Evolutionary conservation across 30 jellyfish, hydroid and myxozoan genomes (phyloP).

Genomic region (Chrysaora quinquecirrha): DNA sequence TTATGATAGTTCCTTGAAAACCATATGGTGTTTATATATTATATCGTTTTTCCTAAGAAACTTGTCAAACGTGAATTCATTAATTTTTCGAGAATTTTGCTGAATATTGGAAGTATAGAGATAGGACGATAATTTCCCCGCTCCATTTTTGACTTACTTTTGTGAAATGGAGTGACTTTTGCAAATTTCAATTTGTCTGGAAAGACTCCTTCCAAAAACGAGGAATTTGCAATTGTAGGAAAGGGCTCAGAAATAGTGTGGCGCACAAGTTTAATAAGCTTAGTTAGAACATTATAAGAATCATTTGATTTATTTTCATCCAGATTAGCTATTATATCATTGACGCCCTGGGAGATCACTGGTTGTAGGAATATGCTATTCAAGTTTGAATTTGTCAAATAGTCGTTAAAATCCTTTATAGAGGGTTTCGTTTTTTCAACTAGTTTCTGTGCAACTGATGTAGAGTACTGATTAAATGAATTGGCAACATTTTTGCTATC

Average conservation of each 20-base stretch:
- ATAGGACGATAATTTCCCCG: too few species aligned
- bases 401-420: not conserved
- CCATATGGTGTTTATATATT: conserved; percentile 40
- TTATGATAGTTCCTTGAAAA: not conserved
- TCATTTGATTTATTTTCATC: conserved; percentile 25
- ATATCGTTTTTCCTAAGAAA: not conserved
- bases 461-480: too few species aligned
- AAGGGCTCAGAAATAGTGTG: conserved; percentile 26
- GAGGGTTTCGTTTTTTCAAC: conserved; percentile 17
- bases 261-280: conserved; percentile 8
- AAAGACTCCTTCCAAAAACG: conserved; percentile 38
- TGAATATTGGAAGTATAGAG: too few species aligned
- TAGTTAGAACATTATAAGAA: conserved; percentile 8
- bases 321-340: conserved; percentile 11
- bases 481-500: conserved; percentile 15
- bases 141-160: conserved; percentile 30
- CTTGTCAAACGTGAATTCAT: too few species aligned
- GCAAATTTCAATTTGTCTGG: too few species aligned
- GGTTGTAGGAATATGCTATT: conserved; percentile 15
- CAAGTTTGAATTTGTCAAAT: not conserved
- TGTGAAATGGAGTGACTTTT: too few species aligned
- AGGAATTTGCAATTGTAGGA: conserved; percentile 17
- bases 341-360: conserved; percentile 13
- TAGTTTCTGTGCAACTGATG: conserved; percentile 18
- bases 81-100: too few species aligned